Evolutionary conservation across 2,113 vertebrate species (phyloP), one percentile per base, ranked within the genome.

Genomic region (Montifringilla adamsi): DNA sequence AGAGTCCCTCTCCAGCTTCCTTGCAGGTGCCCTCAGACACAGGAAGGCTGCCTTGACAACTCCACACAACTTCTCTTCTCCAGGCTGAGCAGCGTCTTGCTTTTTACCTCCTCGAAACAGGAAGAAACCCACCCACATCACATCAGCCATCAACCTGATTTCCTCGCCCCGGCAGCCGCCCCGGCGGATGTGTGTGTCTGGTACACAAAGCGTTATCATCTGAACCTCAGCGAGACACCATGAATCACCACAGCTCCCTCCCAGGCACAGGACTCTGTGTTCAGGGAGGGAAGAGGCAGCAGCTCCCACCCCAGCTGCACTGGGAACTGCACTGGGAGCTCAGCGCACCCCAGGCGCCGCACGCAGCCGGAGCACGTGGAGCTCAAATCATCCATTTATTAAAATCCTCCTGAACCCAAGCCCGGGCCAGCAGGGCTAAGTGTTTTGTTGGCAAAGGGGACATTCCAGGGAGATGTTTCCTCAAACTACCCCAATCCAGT

Each of bases 101-200:
- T 64, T 84, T 84, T 64, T 77, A 90, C 80, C 64, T 90, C 88
- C 80, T 77, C 5, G 23, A 63, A 70, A 91, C 30, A 87, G 89
- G 91, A 88, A 44, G 73, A 77, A 52, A 37, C 31, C 44, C 84
- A 90, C 78, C 91, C 87, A 93, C 88, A 21, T 31, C 22, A 1
- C 92, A 82, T 91, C 92, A 90, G 82, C 35, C 72, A 92, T 83
- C 88, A 75, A 44, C 69, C 60, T 6, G 81, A 68, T 73, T 90
- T 44, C 75, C 63, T 41, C 26, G 19, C 31, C 72, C 41, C 50
- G 2, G 11, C 94, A 80, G 77, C 83, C 63, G 13, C 9, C 76
- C 58, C 3, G 13, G 87, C 26, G 47, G 94, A 80, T 76, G 82
- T 7, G 52, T 7, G 39, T 12, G 47, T 49, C 46, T 58, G 50